Evolutionary conservation across 2,113 vertebrate genomes (phyloP).

Genomic region (Phainopepla nitens): DNA sequence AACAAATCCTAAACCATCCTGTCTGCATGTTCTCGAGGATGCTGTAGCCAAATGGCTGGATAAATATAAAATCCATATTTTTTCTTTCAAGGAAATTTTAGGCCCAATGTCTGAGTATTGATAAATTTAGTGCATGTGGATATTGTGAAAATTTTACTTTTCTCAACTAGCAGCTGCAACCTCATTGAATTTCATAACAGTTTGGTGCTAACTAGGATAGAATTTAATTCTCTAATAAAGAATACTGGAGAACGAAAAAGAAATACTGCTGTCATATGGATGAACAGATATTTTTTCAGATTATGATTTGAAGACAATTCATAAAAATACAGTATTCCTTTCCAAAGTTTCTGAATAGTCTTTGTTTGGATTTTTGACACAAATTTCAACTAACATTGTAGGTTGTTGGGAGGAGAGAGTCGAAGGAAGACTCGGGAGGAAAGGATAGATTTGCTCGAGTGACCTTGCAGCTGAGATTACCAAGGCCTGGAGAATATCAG

Average conservation of each 20-base stretch:
- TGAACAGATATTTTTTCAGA: not conserved
- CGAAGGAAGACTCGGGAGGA: not conserved
- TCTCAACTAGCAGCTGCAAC: not conserved
- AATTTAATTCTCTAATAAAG: not conserved
- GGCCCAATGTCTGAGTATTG: not conserved
- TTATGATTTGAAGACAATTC: not conserved
- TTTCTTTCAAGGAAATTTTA: not conserved
- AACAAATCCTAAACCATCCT: not conserved
- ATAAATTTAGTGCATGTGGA: not conserved
- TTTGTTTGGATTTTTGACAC: not conserved
- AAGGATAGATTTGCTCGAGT: not conserved
- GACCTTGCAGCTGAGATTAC: not conserved
- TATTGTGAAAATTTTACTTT: not conserved
- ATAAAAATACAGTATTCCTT: not conserved
- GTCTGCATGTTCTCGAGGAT: not conserved
- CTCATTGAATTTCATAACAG: not conserved
- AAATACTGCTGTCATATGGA: not conserved
- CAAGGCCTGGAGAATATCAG: not conserved
- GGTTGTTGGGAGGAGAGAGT: not conserved
- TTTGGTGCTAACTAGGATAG: not conserved
- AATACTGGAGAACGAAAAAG: not conserved
- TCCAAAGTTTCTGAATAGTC: not conserved
- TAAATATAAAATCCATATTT: not conserved
- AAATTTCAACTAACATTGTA: not conserved
- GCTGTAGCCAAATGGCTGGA: not conserved